Evolutionary conservation across 1,140 invertebrate species (phyloP).

Genomic region (Trichomalopsis sarcophagae): DNA sequence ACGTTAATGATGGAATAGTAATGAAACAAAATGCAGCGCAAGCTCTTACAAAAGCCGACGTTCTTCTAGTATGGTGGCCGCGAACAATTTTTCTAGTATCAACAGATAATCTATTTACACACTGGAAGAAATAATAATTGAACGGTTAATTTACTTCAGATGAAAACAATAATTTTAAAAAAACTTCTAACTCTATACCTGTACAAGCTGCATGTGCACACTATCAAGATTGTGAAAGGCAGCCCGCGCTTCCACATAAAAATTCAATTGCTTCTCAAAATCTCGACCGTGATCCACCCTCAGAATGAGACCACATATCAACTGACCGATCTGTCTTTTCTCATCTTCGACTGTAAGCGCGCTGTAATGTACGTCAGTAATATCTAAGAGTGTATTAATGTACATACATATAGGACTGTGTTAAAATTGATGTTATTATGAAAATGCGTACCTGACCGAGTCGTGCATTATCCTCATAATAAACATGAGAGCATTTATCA

Average conservation of each 20-base stretch:
- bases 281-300: slow-evolving; percentile 88
- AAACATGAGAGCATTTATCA: slow-evolving; percentile 91
- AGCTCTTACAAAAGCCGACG: slow-evolving; percentile 90
- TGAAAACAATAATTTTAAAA: neutral
- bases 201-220: slow-evolving; percentile 89
- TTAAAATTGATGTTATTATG: slow-evolving; percentile 41
- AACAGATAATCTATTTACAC: slow-evolving; percentile 87
- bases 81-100: slow-evolving; percentile 84
- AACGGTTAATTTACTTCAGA: slow-evolving; percentile 15
- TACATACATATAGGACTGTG: slow-evolving; percentile 16
- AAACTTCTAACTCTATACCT: slow-evolving; percentile 76
- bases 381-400: slow-evolving; percentile 38
- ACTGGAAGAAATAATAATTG: slow-evolving; percentile 73
- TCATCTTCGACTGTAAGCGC: slow-evolving; percentile 96
- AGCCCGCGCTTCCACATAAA: slow-evolving; percentile 93
- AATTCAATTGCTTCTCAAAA: slow-evolving; percentile 92
- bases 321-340: slow-evolving; percentile 86
- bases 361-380: slow-evolving; percentile 72
- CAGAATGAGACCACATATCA: slow-evolving; percentile 88
- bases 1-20: slow-evolving; percentile 93
- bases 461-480: slow-evolving; percentile 93
- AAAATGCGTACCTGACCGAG: slow-evolving; percentile 86
- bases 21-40: slow-evolving; percentile 97
- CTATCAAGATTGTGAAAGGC: slow-evolving; percentile 92
- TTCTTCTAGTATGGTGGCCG: slow-evolving; percentile 87